Percentiles rank a stretch among this genome's conserved stretches.
These are phyloP conservation scores for Syrmaticus mikado DNA, from an alignment of 2,113 vertebrate species.

Conservation along the genomic window DNA sequence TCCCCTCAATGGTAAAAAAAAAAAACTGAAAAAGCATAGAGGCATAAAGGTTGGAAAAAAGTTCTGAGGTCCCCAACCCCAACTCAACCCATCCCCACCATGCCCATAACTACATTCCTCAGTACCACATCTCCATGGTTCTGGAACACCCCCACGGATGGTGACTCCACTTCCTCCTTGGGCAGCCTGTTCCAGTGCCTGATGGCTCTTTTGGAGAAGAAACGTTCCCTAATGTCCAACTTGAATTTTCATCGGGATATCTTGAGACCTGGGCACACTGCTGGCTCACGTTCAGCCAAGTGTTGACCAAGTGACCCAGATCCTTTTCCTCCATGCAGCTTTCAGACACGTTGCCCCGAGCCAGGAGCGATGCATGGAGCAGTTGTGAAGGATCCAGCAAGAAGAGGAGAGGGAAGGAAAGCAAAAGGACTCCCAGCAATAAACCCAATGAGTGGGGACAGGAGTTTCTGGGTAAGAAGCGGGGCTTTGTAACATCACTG, in stretches of 20 bases:
- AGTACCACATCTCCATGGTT: no score
- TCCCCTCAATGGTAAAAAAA: not conserved
- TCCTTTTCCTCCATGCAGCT: not conserved
- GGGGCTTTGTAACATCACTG: not conserved
- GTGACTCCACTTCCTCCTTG: no score
- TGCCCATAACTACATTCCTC: no score
- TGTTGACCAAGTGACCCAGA: not conserved
- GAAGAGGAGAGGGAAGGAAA: not conserved
- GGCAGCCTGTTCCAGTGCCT: no score
- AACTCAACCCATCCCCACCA: not conserved
- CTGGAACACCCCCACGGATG: no score
- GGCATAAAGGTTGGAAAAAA: not conserved
- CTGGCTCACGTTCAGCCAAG: not conserved
- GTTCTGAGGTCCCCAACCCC: no score
- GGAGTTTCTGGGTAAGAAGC: not conserved
- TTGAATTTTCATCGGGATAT: no score
- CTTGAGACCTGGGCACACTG: no score
- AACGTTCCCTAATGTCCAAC: no score
- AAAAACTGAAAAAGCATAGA: not conserved
- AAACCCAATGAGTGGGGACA: not conserved
- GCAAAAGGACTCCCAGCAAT: rapidly evolving
- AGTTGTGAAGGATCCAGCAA: not conserved
- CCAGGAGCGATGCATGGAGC: not conserved
- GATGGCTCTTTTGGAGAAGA: no score
- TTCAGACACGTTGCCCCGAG: not conserved